Percentiles rank a stretch among this genome's conserved stretches.
Evolutionary conservation across 2,888 invertebrate genomes (phyloP).

Genomic region (Seladonia tumulorum): DNA sequence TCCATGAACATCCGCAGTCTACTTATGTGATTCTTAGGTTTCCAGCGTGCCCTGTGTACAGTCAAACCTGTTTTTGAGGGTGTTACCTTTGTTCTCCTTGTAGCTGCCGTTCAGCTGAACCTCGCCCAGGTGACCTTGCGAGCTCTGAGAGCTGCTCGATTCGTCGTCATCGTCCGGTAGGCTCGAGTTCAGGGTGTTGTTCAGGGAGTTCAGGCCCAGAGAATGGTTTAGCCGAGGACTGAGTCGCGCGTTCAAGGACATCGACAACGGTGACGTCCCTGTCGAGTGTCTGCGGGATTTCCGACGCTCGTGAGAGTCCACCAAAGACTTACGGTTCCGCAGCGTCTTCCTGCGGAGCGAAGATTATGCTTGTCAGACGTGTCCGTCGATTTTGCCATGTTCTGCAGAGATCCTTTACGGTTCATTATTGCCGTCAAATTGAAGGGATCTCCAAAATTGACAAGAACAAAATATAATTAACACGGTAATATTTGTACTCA

Average conservation of each 20-base stretch:
- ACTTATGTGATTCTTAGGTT: no score
- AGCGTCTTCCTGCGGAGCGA: constrained; percentile 88
- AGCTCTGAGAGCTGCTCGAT: constrained; percentile 87
- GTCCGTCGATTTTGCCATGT: background rate
- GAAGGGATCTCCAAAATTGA: background rate
- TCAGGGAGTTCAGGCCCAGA: constrained; percentile 78
- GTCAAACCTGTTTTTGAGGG: no score
- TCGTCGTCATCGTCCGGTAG: constrained; percentile 85
- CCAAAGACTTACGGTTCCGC: constrained; percentile 88
- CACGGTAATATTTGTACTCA: background rate
- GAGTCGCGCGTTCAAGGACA: constrained; percentile 80
- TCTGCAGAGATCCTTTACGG: background rate
- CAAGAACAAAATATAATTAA: no score
- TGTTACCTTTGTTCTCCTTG: constrained; percentile 86
- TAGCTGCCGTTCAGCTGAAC: constrained; percentile 86
- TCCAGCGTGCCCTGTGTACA: no score
- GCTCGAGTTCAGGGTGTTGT: constrained; percentile 80
- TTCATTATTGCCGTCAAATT: background rate
- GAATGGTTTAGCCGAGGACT: constrained; percentile 82
- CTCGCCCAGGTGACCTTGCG: constrained; percentile 85
- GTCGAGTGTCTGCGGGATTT: constrained; percentile 92
- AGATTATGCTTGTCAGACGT: background rate
- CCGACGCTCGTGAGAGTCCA: constrained; percentile 89
- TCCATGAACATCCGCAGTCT: no score
- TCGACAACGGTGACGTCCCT: constrained; percentile 87